Evolutionary conservation across 1,140 invertebrate species (phyloP), one percentile per base, ranked within the genome.

Genomic region (Monomorium pharaonis): DNA sequence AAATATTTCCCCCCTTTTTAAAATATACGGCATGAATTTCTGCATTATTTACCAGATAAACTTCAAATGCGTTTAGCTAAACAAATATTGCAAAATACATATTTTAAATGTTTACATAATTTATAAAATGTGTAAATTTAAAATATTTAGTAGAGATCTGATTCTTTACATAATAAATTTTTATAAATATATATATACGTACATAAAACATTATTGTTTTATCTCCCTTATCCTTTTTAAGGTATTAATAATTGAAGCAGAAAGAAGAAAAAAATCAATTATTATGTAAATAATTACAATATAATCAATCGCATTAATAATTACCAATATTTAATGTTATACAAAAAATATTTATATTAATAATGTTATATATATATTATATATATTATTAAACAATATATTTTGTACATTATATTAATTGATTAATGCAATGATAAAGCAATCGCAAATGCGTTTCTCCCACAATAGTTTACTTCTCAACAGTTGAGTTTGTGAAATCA

Each of bases 261-360:
- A 62, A 1, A 33, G n/a, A 37, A 65, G 33, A 65, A 33, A 65
- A 33, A 42, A 58, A 12, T 21, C 24, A 62, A 62, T 76, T 10
- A 14, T 21, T 18, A 37, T 67, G 44, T 77, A 63, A 76, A 77
- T 77, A 44, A 77, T 77, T 30, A 77, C 21, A n/a, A 62, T 62
- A 27, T 44, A 62, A 62, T 62, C 18, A 63, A 30, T 33, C 42
- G 24, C 58, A 80, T 80, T 51, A 51, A 80, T 37, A 14, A 69
- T 78, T 67, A 63, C 27, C 62, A 67, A 12, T 27, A n/a, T n/a
- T n/a, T n/a, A n/a, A n/a, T n/a, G n/a, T n/a, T n/a, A n/a, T n/a
- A n/a, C n/a, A n/a, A n/a, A n/a, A n/a, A n/a, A n/a, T n/a, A n/a
- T n/a, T n/a, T n/a, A n/a, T n/a, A n/a, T n/a, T n/a, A n/a, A n/a